phyloP scores from a whole-genome alignment of 1,140 invertebrate genomes.

The Leguminivora glycinivorella region DNA sequence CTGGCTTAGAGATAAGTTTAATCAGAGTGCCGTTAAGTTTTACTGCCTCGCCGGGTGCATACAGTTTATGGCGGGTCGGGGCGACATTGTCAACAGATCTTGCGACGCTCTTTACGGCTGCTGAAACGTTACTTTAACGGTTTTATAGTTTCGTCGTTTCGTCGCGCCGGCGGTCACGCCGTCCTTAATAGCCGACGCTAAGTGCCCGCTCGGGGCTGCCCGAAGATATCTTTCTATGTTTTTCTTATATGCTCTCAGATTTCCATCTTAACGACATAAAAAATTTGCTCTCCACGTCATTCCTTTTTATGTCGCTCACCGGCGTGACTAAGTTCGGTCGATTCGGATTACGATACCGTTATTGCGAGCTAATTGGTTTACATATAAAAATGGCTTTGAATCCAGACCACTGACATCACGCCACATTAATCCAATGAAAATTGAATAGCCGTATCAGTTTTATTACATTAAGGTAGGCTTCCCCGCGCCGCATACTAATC shows the following conservation, averaged over 20 bases:
- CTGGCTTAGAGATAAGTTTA: conserved; percentile 70
- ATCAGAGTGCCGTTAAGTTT: conserved; percentile 77
- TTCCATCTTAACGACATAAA: conserved; percentile 72
- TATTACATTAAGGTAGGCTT: conserved; percentile 20
- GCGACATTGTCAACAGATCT: conserved; percentile 78
- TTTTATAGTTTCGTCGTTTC: conserved; percentile 77
- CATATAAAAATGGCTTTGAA: background rate
- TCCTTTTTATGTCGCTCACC: conserved; percentile 6
- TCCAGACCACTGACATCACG: background rate
- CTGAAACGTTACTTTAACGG: conserved; percentile 78
- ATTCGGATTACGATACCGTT: conserved; percentile 12
- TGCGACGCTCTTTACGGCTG: conserved; percentile 75
- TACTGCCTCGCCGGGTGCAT: conserved; percentile 71
- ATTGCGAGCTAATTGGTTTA: background rate
- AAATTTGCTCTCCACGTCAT: conserved; percentile 48
- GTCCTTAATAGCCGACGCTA: conserved; percentile 74
- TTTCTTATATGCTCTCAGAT: conserved; percentile 67
- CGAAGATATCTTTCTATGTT: conserved; percentile 64
- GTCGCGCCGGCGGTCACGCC: conserved; percentile 67
- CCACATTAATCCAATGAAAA: conserved; percentile 1
- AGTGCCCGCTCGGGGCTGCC: conserved; percentile 73
- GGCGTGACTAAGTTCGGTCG: background rate
- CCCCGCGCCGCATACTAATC: conserved; percentile 13
- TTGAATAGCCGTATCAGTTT: conserved; percentile 9
- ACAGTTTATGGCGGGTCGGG: conserved; percentile 72